Percentiles rank a stretch among this genome's conserved stretches.
Conservation (phyloP, 2,797 vertebrate genomes). For the Melanotaenia boesemani region DNA sequence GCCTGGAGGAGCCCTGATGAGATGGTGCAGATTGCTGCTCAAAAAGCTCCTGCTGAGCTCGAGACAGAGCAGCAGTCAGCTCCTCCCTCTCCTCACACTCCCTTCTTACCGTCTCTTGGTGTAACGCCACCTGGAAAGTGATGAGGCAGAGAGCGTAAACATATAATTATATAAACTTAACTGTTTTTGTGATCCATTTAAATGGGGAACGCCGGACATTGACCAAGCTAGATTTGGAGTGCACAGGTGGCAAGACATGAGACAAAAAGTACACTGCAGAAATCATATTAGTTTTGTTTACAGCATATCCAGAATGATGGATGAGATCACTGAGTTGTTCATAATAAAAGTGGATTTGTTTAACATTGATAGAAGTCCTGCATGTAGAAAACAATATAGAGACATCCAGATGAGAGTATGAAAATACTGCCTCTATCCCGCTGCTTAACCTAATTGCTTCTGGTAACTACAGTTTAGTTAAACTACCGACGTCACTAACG, state of each 20-base stretch:
- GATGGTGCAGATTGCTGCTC: constrained; percentile 57
- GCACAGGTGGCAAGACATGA: neutral
- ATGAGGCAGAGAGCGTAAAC: constrained; percentile 2
- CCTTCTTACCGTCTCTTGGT: constrained; percentile 90
- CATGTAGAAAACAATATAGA: neutral
- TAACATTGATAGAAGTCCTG: neutral
- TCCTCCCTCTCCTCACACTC: constrained; percentile 93
- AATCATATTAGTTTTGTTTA: neutral
- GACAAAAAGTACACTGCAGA: neutral
- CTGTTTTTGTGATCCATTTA: neutral
- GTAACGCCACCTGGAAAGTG: constrained; percentile 82
- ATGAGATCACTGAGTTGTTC: neutral
- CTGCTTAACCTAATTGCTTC: neutral
- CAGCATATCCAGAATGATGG: neutral
- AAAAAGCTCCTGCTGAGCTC: constrained; percentile 85
- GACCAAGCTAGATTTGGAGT: neutral
- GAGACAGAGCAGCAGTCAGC: constrained; percentile 87
- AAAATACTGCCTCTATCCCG: neutral
- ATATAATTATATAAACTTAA: neutral
- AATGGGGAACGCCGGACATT: neutral
- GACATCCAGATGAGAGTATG: too few species aligned
- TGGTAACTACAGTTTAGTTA: neutral
- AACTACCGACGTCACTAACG: neutral
- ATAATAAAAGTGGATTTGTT: neutral
- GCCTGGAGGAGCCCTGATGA: constrained; percentile 44